phyloP scores from a whole-genome alignment of 1,140 invertebrate species.

The Brachionus rubens region DNA sequence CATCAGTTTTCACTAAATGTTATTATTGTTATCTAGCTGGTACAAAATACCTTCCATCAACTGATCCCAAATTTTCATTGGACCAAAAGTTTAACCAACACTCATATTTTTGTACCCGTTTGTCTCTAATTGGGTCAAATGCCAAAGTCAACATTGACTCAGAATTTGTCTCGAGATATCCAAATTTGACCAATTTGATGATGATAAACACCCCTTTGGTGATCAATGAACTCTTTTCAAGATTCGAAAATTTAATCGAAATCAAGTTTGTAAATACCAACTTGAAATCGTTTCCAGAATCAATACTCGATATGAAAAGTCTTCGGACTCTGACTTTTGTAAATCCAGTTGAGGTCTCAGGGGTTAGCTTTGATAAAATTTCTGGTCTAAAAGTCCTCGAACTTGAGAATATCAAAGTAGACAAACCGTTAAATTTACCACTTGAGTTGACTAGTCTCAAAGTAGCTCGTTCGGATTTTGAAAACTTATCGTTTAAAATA shows the following conservation, averaged over 20 bases:
- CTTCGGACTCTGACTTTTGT: background rate
- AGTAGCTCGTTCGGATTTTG: background rate
- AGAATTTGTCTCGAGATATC: background rate
- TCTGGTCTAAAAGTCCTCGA: background rate
- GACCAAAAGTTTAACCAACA: background rate
- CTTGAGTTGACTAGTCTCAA: background rate
- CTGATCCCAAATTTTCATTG: background rate
- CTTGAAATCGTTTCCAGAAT: background rate
- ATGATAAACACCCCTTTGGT: background rate
- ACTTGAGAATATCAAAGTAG: background rate
- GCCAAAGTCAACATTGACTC: background rate
- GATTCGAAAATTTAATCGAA: background rate
- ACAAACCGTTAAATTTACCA: background rate
- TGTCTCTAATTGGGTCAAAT: background rate
- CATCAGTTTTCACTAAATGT: background rate
- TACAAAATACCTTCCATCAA: background rate
- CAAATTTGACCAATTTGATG: background rate
- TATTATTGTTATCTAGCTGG: constrained; percentile 27
- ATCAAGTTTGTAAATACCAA: background rate
- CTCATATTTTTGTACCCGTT: constrained; percentile 3
- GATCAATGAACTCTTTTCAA: background rate
- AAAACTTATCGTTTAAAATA: background rate
- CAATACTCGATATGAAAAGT: background rate
- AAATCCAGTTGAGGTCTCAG: background rate
- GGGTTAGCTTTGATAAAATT: background rate